These are phyloP conservation scores for Neopipo cinnamomea DNA, from an alignment of 2,113 vertebrate genomes.

Conservation along the genomic window DNA sequence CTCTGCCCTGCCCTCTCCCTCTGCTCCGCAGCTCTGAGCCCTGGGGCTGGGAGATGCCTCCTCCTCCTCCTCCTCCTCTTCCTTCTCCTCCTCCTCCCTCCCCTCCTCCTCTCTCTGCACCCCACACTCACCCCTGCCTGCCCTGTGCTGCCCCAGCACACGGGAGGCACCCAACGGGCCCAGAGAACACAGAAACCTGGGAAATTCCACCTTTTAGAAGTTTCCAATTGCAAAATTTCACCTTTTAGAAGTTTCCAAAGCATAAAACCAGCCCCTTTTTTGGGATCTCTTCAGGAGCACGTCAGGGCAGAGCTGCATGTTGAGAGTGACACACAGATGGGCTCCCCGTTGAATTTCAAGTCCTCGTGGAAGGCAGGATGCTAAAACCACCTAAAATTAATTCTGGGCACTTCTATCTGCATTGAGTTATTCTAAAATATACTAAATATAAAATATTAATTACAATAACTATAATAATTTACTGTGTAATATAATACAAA, in stretches of 20 bases:
- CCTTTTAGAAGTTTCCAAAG: background rate
- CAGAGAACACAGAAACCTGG: rapidly evolving
- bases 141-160: background rate
- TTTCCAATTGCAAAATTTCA: background rate
- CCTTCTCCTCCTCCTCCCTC: background rate
- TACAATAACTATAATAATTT: background rate
- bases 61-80: background rate
- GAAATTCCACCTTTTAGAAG: background rate
- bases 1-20: background rate
- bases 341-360: background rate
- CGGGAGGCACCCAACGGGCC: rapidly evolving
- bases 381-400: background rate
- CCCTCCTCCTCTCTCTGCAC: background rate
- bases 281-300: background rate
- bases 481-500: background rate
- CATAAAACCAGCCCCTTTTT: background rate
- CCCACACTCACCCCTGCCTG: background rate
- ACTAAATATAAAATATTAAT: background rate
- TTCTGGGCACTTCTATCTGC: background rate
- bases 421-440: rapidly evolving
- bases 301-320: rapidly evolving
- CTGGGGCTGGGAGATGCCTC: background rate
- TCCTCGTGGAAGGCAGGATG: rapidly evolving
- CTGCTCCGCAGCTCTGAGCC: background rate
- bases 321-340: background rate